phyloP scores from a whole-genome alignment of 2,113 vertebrate species.

The Leucosticte australis region DNA sequence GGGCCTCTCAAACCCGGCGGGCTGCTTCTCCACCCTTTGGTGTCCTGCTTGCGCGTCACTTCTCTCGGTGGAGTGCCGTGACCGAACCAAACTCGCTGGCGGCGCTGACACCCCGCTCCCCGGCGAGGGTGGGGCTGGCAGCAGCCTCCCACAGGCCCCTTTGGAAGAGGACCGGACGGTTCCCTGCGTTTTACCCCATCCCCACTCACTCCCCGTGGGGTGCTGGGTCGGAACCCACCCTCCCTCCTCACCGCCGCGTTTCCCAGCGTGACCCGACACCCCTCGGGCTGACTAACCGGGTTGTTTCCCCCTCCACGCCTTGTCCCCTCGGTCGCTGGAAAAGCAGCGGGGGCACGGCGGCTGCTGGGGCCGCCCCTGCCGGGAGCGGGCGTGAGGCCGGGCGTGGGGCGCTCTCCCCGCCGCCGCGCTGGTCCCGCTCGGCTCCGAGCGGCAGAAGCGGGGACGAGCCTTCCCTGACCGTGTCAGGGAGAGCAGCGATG shows the following conservation, averaged over 20 bases:
- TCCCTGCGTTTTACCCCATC: accelerated
- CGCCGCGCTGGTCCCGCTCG: not conserved
- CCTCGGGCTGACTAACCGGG: not conserved
- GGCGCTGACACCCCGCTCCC: not conserved
- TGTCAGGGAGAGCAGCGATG: not conserved
- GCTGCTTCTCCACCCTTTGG: not conserved
- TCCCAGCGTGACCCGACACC: not conserved
- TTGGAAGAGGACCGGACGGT: not conserved
- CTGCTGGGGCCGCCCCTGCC: not conserved
- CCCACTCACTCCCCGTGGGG: accelerated
- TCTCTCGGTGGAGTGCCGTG: accelerated
- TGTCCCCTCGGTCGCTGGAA: not conserved
- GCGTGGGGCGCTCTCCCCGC: not conserved
- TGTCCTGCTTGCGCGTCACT: not conserved
- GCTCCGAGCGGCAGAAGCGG: not conserved
- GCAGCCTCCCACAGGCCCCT: not conserved
- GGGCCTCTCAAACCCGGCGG: not conserved
- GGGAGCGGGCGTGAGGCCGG: not conserved
- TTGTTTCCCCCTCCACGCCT: not conserved
- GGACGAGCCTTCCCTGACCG: not conserved
- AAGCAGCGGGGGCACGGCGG: too few species aligned
- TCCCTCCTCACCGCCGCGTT: not conserved
- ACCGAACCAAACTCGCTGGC: accelerated
- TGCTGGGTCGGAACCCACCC: not conserved
- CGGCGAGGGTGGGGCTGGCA: not conserved